Percentiles rank a stretch among this genome's conserved stretches.
These are phyloP conservation scores for Molossus molossus DNA, from an alignment of 2,797 vertebrate genomes.

Conservation along the genomic window DNA sequence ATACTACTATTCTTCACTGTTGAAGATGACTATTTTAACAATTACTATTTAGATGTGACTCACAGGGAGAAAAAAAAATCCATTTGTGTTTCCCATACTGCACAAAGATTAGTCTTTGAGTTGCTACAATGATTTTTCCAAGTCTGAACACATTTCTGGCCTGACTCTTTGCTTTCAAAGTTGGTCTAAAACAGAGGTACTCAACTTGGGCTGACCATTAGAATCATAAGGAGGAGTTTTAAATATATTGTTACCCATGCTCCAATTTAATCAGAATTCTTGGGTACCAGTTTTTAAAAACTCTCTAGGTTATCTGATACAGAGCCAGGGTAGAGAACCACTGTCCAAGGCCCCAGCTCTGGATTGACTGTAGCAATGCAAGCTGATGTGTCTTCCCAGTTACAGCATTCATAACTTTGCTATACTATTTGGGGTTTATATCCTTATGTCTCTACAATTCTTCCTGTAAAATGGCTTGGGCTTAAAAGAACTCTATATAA, in stretches of 20 bases:
- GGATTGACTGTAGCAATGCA: neutral
- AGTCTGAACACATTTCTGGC: conserved; percentile 7
- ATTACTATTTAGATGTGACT: conserved; percentile 7
- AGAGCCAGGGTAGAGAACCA: neutral
- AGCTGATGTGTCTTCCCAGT: conserved; percentile 1
- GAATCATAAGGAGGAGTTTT: neutral
- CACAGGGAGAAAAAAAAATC: neutral
- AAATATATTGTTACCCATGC: conserved; percentile 19
- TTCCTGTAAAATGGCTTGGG: conserved; percentile 29
- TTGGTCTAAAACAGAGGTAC: conserved; percentile 30
- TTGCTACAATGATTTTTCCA: neutral
- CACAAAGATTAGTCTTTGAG: conserved; percentile 35
- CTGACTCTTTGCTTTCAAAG: conserved; percentile 52
- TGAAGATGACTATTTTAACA: conserved; percentile 52
- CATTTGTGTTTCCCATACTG: neutral
- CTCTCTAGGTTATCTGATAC: neutral
- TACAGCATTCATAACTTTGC: neutral
- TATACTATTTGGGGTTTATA: neutral
- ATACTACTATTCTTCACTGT: neutral
- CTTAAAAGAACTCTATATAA: conserved; percentile 26
- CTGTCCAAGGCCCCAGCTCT: neutral
- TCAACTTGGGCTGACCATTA: conserved; percentile 4
- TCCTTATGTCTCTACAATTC: conserved; percentile 46
- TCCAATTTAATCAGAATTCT: conserved; percentile 54
- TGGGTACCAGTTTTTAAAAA: neutral